Evolutionary conservation across 1,140 invertebrate genomes (phyloP).

Genomic region (Hyposmocoma kahamanoa): DNA sequence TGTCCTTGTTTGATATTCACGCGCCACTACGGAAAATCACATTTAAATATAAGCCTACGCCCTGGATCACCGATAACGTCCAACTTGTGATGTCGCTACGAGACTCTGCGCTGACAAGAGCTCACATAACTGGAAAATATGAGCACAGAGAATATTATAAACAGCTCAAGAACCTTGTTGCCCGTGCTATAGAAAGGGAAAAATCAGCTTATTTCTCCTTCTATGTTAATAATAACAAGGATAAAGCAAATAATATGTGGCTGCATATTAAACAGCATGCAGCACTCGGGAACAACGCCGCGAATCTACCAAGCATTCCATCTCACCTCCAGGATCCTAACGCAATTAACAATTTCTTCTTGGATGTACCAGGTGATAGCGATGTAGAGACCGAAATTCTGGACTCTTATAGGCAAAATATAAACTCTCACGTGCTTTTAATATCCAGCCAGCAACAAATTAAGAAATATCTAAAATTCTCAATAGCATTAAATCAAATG

Average conservation of each 20-base stretch:
- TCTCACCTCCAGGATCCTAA: constrained; percentile 1
- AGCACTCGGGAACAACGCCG: background rate
- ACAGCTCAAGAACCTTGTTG: background rate
- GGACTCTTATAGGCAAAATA: background rate
- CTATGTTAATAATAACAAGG: constrained; percentile 2
- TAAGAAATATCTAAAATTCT: background rate
- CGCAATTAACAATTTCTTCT: constrained; percentile 1
- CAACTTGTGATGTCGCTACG: constrained; percentile 1
- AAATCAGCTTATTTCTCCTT: background rate
- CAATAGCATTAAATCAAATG: background rate
- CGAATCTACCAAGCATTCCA: background rate
- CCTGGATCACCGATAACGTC: constrained; percentile 9
- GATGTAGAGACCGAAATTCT: background rate
- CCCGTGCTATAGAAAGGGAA: background rate
- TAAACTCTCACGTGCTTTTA: background rate
- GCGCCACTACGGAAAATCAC: constrained; percentile 5
- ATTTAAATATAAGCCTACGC: constrained; percentile 7
- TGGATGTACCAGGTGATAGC: background rate
- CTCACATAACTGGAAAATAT: background rate
- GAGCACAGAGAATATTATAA: background rate
- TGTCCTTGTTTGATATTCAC: constrained; percentile 6
- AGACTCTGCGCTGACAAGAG: background rate
- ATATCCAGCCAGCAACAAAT: background rate
- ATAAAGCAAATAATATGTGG: background rate
- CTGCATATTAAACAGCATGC: background rate